A percentile compares a stretch with the other conserved stretches of the same genome.
phyloP scores from a whole-genome alignment of 1,140 invertebrate genomes.

The Adelges cooleyi region DNA sequence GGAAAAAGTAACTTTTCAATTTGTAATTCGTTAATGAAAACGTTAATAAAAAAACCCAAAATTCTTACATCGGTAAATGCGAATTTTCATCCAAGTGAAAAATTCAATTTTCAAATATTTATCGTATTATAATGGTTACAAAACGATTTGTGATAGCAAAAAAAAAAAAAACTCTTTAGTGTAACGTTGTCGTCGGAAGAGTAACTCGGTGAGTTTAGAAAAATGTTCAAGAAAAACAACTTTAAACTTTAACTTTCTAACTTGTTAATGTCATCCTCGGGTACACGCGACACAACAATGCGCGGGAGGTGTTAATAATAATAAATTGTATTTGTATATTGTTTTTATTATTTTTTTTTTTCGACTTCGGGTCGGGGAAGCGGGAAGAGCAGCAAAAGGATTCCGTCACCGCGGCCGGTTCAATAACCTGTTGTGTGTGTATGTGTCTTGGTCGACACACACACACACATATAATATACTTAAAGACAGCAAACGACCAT shows the following conservation, averaged over 20 bases:
- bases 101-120: too few species aligned
- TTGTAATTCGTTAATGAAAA: too few species aligned
- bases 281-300: neutral
- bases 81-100: too few species aligned
- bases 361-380: neutral
- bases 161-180: too few species aligned
- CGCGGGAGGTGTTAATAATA: neutral
- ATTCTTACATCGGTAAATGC: too few species aligned
- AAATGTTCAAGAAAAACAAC: neutral
- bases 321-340: neutral
- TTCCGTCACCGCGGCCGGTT: slow-evolving; percentile 12
- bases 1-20: too few species aligned
- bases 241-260: neutral
- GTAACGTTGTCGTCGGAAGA: too few species aligned
- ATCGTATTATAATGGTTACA: too few species aligned
- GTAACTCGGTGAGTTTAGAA: too few species aligned
- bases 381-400: neutral
- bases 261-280: neutral
- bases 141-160: too few species aligned
- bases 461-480: neutral
- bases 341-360: neutral
- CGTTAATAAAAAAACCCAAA: too few species aligned
- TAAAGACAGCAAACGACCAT: neutral
- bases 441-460: neutral
- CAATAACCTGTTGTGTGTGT: slow-evolving; percentile 17